Percentiles rank a stretch among this genome's conserved stretches.
phyloP scores from a whole-genome alignment of 2,113 vertebrate species.

The Brachypodius melanocephalos region DNA sequence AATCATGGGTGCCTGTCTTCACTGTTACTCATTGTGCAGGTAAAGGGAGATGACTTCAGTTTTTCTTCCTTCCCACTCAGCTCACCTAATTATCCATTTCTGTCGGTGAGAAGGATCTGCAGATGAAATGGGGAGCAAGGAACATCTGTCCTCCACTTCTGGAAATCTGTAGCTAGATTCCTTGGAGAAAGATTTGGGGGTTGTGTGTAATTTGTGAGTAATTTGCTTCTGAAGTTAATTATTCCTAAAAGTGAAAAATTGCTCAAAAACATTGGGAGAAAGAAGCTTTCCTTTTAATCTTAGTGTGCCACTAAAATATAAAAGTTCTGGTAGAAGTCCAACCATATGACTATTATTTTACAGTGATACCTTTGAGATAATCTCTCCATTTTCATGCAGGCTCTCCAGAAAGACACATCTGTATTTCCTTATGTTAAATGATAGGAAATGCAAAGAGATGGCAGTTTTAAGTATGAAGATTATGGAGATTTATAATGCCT shows the following conservation, averaged over 20 bases:
- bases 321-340: not conserved
- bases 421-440: not conserved
- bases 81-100: not conserved
- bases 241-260: not conserved
- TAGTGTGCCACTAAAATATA: not conserved
- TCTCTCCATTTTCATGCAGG: not conserved
- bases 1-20: not conserved
- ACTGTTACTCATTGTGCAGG: not conserved
- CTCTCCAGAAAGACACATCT: not conserved
- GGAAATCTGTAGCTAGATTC: not conserved
- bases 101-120: not conserved
- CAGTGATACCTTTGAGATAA: not conserved
- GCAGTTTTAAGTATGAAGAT: not conserved
- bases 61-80: not conserved
- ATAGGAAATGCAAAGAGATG: not conserved
- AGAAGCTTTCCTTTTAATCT: not conserved
- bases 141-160: not conserved
- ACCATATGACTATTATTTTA: not conserved
- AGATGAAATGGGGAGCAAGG: rapidly evolving
- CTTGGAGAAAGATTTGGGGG: not conserved
- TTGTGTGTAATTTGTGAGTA: not conserved
- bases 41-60: not conserved
- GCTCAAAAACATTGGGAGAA: not conserved
- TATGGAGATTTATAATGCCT: not conserved
- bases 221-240: not conserved